These are phyloP conservation scores for Tineola bisselliella DNA, from an alignment of 2,888 invertebrate genomes.

Conservation along the genomic window DNA sequence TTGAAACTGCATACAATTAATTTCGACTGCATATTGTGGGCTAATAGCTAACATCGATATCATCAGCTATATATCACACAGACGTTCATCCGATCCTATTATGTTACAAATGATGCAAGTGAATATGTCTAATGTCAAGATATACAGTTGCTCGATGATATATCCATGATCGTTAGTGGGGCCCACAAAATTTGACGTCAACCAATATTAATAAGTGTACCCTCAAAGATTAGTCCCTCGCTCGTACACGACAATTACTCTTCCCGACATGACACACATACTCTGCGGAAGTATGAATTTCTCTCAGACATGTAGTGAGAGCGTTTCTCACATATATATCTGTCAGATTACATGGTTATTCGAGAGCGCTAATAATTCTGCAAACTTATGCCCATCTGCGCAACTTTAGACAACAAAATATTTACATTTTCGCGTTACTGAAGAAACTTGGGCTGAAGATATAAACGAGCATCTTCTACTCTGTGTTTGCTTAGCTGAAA, in stretches of 20 bases:
- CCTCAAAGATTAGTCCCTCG: neutral
- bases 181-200: neutral
- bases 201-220: neutral
- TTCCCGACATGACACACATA: neutral
- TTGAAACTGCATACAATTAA: neutral
- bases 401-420: conserved; percentile 14
- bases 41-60: neutral
- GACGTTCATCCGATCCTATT: neutral
- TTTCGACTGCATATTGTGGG: neutral
- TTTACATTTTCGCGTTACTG: conserved; percentile 10
- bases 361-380: conserved; percentile 14
- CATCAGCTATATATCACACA: neutral
- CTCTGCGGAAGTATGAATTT: conserved; percentile 1
- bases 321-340: conserved; percentile 8
- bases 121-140: neutral
- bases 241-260: neutral
- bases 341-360: conserved; percentile 13
- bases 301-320: neutral
- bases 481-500: conserved; percentile 9
- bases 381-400: conserved; percentile 13
- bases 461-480: conserved; percentile 10
- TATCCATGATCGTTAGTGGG: neutral
- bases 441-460: conserved; percentile 9
- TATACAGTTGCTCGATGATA: neutral
- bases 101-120: neutral